phyloP scores from a whole-genome alignment of 2,113 vertebrate genomes.

The Patagioenas fasciata region DNA sequence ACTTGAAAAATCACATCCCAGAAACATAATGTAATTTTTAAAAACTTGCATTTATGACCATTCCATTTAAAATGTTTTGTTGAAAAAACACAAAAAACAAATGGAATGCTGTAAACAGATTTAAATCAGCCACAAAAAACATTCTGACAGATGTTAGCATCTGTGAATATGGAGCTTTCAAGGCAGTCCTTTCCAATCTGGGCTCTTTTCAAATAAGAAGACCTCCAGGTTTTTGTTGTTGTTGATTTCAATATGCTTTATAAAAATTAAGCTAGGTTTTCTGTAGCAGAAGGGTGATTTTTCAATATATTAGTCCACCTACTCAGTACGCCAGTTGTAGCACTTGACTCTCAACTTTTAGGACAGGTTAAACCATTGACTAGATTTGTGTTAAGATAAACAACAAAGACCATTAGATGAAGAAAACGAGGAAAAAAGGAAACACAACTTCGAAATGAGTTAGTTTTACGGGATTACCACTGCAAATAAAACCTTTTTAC shows the following conservation, averaged over 20 bases:
- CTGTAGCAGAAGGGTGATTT: not conserved
- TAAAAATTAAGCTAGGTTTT: constrained; percentile 7
- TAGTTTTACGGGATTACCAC: not conserved
- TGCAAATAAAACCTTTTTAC: not conserved
- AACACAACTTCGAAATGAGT: constrained; percentile 22
- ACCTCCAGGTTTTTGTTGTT: not conserved
- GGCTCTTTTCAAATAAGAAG: constrained; percentile 35
- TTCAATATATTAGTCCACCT: not conserved
- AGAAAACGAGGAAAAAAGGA: not conserved
- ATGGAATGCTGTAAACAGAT: constrained; percentile 75
- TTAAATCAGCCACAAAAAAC: constrained; percentile 68
- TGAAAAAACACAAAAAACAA: constrained; percentile 54
- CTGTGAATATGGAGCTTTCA: constrained; percentile 63
- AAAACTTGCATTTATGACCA: constrained; percentile 62
- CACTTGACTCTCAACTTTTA: not conserved
- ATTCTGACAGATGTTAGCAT: constrained; percentile 74
- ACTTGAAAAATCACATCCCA: constrained; percentile 65
- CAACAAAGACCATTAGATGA: not conserved
- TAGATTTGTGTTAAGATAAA: not conserved
- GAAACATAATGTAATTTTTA: constrained; percentile 55
- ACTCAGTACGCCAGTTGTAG: not conserved
- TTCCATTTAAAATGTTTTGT: constrained; percentile 60
- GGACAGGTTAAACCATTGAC: not conserved
- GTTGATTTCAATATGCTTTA: not conserved
- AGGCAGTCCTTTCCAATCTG: constrained; percentile 38